Conservation (phyloP, 2,797 vertebrate species). For the Enteromius radiatus region DNA sequence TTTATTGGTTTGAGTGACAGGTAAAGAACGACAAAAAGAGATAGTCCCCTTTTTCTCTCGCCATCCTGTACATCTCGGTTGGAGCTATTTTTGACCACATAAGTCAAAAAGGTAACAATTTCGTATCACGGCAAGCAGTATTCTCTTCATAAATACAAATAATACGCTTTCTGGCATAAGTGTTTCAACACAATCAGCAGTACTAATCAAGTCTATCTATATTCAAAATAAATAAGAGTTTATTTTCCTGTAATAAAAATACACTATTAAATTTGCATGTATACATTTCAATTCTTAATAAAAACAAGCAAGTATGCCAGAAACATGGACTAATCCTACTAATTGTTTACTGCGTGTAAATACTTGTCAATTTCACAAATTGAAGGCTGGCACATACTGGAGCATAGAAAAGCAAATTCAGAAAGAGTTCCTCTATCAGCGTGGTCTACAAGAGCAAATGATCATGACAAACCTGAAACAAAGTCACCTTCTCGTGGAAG, state of each 20-base stretch:
- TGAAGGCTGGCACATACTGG: slow-evolving; percentile 80
- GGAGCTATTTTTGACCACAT: slow-evolving; percentile 34
- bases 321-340: slow-evolving; percentile 67
- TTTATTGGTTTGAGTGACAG: slow-evolving; percentile 71
- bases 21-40: slow-evolving; percentile 84
- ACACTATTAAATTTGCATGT: slow-evolving; percentile 80
- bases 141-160: slow-evolving; percentile 56
- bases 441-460: slow-evolving; percentile 66
- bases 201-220: slow-evolving; percentile 64
- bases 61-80: slow-evolving; percentile 64
- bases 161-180: slow-evolving; percentile 61
- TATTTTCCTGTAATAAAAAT: slow-evolving; percentile 81
- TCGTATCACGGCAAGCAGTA: slow-evolving; percentile 63
- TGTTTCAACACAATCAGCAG: slow-evolving; percentile 68
- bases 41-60: slow-evolving; percentile 83
- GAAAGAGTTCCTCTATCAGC: slow-evolving; percentile 67
- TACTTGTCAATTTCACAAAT: slow-evolving; percentile 91
- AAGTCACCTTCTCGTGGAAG: slow-evolving; percentile 57
- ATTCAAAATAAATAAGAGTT: slow-evolving; percentile 75
- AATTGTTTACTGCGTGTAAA: slow-evolving; percentile 53
- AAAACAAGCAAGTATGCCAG: slow-evolving; percentile 54
- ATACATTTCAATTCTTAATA: slow-evolving; percentile 63
- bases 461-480: slow-evolving; percentile 66
- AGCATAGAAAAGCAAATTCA: slow-evolving; percentile 76
- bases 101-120: slow-evolving; percentile 54